Base-by-base conservation (phyloP, 2,797 vertebrate genomes). In the Phyllotis vaccarum region DNA sequence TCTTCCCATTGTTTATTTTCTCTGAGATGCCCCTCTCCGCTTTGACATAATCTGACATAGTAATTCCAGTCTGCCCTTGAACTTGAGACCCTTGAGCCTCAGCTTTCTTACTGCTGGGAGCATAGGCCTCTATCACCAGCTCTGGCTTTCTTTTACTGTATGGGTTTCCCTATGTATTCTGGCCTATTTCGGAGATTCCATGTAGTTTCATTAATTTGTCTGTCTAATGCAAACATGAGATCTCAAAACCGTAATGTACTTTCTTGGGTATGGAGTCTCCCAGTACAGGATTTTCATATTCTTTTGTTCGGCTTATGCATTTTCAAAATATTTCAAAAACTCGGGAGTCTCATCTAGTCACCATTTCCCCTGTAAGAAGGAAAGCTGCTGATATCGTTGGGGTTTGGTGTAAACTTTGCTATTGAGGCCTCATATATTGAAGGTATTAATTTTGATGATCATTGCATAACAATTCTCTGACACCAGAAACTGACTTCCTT, bases 371-470 rank as follows among this genome's bases (percentile, higher is more conserved):
- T 5, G 21, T 5, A 70, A 81, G 60, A 87, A 87, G 29, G 58
- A 89, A 93, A 40, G 43, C 24, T 88, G 43, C 72, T 89, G 43
- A 3, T 72, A 5, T 62, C 52, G 40, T 24, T n/a, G 24, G 43
- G 68, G 81, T 75, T 80, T 62, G 89, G 22, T 78, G 5, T 78
- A 40, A 70, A 52, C 60, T 87, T 91, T 70, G 54, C 49, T 49
- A 89, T 40, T 21, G 10, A 83, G 56, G 29, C 21, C 16, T 89
- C 24, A 58, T 12, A 75, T 52, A 40, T 90, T 82, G 58, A 56
- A 54, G 58, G n/a, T 60, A 27, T 76, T 94, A 40, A 34, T 80
- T 94, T 81, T 94, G 70, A 14, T 85, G 27, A n/a, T 70, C 79
- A 21, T 82, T 74, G 10, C 5, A 5, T 40, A 68, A 27, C 52